Evolutionary conservation across 2,113 vertebrate species (phyloP).

Genomic region (Aegypius monachus): DNA sequence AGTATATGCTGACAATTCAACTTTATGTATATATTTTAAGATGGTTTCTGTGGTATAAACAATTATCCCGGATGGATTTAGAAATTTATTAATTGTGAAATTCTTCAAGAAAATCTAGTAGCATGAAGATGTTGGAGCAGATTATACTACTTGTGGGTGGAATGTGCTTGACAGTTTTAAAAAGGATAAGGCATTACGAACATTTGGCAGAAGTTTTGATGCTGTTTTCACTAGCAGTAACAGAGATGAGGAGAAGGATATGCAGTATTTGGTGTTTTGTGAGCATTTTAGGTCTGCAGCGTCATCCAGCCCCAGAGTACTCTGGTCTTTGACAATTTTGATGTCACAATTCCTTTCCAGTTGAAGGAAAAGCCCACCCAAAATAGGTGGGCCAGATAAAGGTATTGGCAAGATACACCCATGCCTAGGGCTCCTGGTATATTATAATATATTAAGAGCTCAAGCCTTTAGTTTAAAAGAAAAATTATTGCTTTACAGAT

Average conservation of each 20-base stretch:
- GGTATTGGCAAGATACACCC: neutral
- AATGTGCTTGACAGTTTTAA: neutral
- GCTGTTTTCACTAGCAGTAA: neutral
- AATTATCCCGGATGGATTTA: neutral
- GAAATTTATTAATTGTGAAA: neutral
- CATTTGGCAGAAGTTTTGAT: neutral
- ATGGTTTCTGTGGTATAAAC: neutral
- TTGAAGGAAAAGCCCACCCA: neutral
- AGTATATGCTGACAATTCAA: neutral
- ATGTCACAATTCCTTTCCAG: neutral
- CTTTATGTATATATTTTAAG: neutral
- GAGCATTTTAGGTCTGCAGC: neutral
- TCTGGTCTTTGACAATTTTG: neutral
- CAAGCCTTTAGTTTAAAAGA: neutral
- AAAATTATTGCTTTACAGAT: neutral
- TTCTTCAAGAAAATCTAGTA: neutral
- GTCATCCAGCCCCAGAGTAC: neutral
- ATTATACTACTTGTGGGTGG: neutral
- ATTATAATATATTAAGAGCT: neutral
- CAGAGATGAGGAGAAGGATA: neutral
- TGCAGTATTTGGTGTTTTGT: neutral
- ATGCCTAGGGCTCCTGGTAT: accelerated
- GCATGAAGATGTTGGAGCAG: neutral
- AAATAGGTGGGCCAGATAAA: neutral
- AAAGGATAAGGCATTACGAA: neutral